A percentile compares a stretch with the other conserved stretches of the same genome.
These are phyloP conservation scores for Napeogenes inachia DNA, from an alignment of 2,888 invertebrate genomes.

Conservation along the genomic window DNA sequence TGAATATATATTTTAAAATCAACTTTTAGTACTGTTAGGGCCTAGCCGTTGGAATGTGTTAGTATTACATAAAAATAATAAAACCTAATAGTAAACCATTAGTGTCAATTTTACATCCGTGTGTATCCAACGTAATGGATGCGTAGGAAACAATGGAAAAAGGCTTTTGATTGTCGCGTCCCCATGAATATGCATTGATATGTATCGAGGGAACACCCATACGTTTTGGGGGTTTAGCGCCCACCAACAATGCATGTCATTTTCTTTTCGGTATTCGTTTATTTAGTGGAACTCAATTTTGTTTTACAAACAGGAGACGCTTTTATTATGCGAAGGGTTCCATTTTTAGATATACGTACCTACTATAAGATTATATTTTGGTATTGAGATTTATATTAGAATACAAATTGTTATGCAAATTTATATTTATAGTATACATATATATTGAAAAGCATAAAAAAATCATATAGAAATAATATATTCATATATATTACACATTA, in stretches of 20 bases:
- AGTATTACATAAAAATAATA: neutral
- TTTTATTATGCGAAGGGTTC: neutral
- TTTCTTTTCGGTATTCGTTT: constrained; percentile 19
- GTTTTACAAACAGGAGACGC: constrained; percentile 2
- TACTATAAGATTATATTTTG: no score
- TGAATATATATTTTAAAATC: no score
- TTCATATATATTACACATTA: no score
- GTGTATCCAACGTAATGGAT: constrained; percentile 19
- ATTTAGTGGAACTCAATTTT: constrained; percentile 5
- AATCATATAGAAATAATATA: no score
- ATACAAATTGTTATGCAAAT: no score
- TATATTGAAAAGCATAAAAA: no score
- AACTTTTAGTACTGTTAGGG: no score
- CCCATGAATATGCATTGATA: constrained; percentile 36
- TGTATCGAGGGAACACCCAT: constrained; percentile 29
- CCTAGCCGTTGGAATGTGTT: no score
- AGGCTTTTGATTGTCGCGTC: constrained; percentile 34
- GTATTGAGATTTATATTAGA: no score
- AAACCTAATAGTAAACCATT: neutral
- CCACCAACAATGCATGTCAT: constrained; percentile 20
- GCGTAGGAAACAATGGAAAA: constrained; percentile 31
- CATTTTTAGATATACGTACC: neutral
- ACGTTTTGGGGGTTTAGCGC: constrained; percentile 27
- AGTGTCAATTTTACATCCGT: constrained; percentile 14
- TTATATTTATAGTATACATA: no score